Conservation (phyloP, 2,888 invertebrate genomes). For the Microplitis deprimator region DNA sequence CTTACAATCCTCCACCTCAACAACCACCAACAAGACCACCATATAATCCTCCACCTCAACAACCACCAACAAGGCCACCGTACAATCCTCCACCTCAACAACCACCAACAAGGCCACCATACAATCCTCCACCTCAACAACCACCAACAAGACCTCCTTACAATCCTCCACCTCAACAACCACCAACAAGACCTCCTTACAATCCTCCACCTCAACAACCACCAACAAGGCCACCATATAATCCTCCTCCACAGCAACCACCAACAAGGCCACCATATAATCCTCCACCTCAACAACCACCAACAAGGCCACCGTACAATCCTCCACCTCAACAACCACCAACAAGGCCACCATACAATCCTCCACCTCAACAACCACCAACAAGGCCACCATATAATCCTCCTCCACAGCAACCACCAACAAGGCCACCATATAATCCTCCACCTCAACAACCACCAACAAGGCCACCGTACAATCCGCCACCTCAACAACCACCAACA, state of each 20-base stretch:
- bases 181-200: conserved; percentile 31
- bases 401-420: conserved; percentile 28
- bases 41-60: conserved; percentile 44
- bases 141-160: neutral
- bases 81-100: conserved; percentile 48
- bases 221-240: conserved; percentile 8
- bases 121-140: conserved; percentile 37
- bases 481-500: conserved; percentile 26
- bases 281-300: neutral
- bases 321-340: conserved; percentile 47
- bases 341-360: conserved; percentile 33
- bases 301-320: conserved; percentile 10
- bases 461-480: conserved; percentile 22
- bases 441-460: conserved; percentile 31
- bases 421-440: neutral
- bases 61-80: conserved; percentile 35
- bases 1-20: neutral
- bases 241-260: conserved; percentile 1
- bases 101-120: conserved; percentile 22
- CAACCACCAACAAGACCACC: conserved; percentile 8
- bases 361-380: conserved; percentile 48
- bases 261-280: conserved; percentile 6
- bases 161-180: neutral
- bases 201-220: conserved; percentile 28
- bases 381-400: conserved; percentile 22